Percentiles rank a stretch among this genome's conserved stretches.
Evolutionary conservation across 2,113 vertebrate species (phyloP).

Genomic region (Neogobius melanostomus): DNA sequence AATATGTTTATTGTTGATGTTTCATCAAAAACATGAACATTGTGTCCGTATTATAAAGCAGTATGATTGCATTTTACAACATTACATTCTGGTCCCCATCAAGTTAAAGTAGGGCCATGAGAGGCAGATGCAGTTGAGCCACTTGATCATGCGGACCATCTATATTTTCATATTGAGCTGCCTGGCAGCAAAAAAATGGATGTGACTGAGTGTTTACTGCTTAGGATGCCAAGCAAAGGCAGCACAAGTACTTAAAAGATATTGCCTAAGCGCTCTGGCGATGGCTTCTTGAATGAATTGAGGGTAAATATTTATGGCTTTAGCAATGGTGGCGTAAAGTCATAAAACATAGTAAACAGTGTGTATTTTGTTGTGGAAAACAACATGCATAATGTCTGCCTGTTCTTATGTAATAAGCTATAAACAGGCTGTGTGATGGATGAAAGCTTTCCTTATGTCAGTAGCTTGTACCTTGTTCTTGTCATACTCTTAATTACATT

Average conservation of each 20-base stretch:
- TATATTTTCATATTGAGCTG: background rate
- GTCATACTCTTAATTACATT: background rate
- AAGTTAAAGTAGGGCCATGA: background rate
- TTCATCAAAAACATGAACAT: too few species aligned
- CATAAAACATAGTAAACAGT: background rate
- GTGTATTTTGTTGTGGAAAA: background rate
- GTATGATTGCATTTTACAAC: background rate
- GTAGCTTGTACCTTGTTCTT: background rate
- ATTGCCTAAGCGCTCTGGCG: background rate
- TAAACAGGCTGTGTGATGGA: background rate
- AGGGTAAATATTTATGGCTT: background rate
- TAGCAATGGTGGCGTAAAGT: background rate
- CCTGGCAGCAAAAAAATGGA: background rate
- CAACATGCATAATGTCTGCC: background rate
- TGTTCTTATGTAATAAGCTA: background rate
- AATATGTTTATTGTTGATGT: background rate
- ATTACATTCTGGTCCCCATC: background rate
- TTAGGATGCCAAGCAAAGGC: conserved; percentile 11
- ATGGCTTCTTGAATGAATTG: background rate
- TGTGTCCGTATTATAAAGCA: too few species aligned
- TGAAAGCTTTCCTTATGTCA: background rate
- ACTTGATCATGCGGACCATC: background rate
- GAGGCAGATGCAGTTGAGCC: background rate
- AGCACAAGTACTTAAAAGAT: conserved; percentile 18
- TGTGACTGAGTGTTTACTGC: conserved; percentile 12